Base-by-base conservation (phyloP, 2,797 vertebrate genomes). In the Peromyscus aztecus region DNA sequence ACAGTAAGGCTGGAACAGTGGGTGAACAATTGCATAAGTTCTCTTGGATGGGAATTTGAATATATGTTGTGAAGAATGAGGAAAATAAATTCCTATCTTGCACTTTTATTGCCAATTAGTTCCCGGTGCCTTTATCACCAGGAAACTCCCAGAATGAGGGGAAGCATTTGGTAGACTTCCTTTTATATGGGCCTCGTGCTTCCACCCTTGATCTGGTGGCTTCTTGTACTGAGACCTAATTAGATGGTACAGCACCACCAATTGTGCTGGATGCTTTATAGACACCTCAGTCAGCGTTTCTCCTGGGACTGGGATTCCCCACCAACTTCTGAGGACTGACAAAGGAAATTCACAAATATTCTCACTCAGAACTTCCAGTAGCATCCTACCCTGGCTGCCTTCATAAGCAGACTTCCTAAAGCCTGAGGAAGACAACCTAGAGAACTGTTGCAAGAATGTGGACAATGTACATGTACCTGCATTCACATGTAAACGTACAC, bases 341-440 rank as follows among this genome's bases (percentile, higher is more conserved):
- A 97, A 71, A 91, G 67, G 52, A 96, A 97, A 88, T 80, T 88
- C 55, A 91, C 77, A 94, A 96, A 63, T 29, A 80, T 92, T 97
- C 46, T 92, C 37, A 67, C 84, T 61, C 63, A 40, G 43, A 71
- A 71, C 21, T 86, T 80, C 59, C 27, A 84, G 27, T 16, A 83
- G 34, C 83, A 80, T 59, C 4, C 55, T 75, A 78, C 31, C 4
- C 65, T 78, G 57, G 23, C 31, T 81, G 7, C 29, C 27, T 77
- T 78, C 13, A 23, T 40, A 90, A 1, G 34, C 29, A 86, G 2
- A 0, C 27, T 80, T 89, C 40, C 34, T 76, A 94, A 87, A 75
- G 2, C 37, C 90, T 90, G 5, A 82, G 4, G 75, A 83, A 76
- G 11, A n/a, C 34, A 61, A 93, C 31, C 55, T 37, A 78, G 57